These are phyloP conservation scores for Diplodus puntazzo DNA, from an alignment of 2,797 vertebrate genomes.

Conservation along the genomic window DNA sequence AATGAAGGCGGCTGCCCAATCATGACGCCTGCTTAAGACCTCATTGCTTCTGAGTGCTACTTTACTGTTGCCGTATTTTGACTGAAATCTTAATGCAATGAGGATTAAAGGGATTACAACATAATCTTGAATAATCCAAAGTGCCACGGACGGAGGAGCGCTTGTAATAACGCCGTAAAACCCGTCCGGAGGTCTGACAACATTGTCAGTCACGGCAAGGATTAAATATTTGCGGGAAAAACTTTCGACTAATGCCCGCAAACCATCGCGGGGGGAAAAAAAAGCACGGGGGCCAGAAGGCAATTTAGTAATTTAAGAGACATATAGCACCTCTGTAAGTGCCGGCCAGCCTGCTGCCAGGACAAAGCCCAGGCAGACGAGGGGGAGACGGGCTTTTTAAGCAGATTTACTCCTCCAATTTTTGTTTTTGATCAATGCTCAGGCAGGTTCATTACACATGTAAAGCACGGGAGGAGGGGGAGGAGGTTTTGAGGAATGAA, in stretches of 20 bases:
- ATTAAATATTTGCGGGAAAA: constrained; percentile 86
- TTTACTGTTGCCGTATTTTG: constrained; percentile 96
- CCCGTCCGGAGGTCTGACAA: constrained; percentile 90
- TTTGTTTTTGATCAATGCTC: constrained; percentile 80
- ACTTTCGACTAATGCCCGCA: constrained; percentile 80
- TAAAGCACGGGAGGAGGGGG: constrained; percentile 65
- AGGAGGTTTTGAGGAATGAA: constrained; percentile 55
- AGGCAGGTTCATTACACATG: constrained; percentile 82
- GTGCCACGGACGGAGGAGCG: constrained; percentile 93
- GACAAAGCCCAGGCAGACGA: constrained; percentile 75
- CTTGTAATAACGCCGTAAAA: constrained; percentile 90
- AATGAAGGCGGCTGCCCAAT: constrained; percentile 77
- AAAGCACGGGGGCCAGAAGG: constrained; percentile 63
- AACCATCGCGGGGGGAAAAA: constrained; percentile 43
- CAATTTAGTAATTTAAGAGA: constrained; percentile 80
- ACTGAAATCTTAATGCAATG: constrained; percentile 98
- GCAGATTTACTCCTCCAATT: constrained; percentile 82
- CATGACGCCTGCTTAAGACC: constrained; percentile 92
- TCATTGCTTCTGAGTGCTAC: constrained; percentile 91
- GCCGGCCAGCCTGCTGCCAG: constrained; percentile 67
- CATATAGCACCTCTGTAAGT: constrained; percentile 76
- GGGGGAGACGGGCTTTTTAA: constrained; percentile 69
- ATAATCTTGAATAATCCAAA: constrained; percentile 99
- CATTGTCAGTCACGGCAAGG: constrained; percentile 90
- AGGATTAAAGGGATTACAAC: constrained; percentile 99